Evolutionary conservation across 2,113 vertebrate species (phyloP).

Genomic region (Otus sunia): DNA sequence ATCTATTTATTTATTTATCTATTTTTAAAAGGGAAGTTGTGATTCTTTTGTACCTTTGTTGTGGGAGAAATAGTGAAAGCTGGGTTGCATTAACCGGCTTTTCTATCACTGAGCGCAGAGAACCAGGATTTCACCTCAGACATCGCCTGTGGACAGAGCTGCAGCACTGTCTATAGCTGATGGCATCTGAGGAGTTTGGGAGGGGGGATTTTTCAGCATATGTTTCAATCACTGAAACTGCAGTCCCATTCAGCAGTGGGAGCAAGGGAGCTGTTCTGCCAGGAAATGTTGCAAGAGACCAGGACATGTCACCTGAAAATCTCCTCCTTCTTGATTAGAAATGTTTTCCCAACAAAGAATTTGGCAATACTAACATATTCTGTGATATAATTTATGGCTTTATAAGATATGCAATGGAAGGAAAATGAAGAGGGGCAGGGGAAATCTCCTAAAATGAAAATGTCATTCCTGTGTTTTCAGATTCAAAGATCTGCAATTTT

Average conservation of each 20-base stretch:
- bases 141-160: not conserved
- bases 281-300: not conserved
- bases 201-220: not conserved
- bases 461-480: not conserved
- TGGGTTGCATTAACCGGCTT: not conserved
- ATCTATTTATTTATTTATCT: not conserved
- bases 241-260: not conserved
- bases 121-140: not conserved
- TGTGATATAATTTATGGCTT: not conserved
- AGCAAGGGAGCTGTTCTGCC: not conserved
- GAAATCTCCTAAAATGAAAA: not conserved
- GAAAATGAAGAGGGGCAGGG: accelerated
- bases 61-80: not conserved
- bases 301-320: not conserved
- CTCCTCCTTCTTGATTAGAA: not conserved
- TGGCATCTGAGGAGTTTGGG: not conserved
- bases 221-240: not conserved
- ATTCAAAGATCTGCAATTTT: not conserved
- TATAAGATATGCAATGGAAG: not conserved
- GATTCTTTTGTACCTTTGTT: not conserved
- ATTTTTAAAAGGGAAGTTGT: not conserved
- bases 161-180: not conserved
- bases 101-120: not conserved
- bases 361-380: not conserved
- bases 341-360: not conserved